phyloP scores from a whole-genome alignment of 2,797 vertebrate genomes.

The Cossypha niveicapilla region DNA sequence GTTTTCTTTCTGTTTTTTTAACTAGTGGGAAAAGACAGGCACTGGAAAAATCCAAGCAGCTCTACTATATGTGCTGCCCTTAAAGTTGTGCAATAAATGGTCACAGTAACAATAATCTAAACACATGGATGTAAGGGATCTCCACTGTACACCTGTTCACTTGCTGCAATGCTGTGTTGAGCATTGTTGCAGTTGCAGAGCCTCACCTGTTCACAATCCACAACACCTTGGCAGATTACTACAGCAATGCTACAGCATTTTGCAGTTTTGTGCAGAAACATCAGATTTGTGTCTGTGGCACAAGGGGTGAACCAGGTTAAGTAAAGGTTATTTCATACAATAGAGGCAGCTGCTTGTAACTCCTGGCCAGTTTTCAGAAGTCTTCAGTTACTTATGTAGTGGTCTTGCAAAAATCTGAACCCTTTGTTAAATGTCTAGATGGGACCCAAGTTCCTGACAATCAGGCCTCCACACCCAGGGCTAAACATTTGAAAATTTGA shows the following conservation, averaged over 20 bases:
- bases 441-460: neutral
- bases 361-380: neutral
- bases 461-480: neutral
- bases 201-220: neutral
- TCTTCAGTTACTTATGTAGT: neutral
- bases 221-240: neutral
- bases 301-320: neutral
- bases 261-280: neutral
- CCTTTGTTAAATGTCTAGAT: neutral
- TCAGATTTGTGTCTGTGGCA: neutral
- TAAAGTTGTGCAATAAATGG: neutral
- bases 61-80: neutral
- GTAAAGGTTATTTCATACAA: neutral
- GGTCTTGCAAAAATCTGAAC: neutral
- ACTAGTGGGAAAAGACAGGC: neutral
- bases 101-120: neutral
- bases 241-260: neutral
- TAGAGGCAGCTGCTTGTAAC: neutral
- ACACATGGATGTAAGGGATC: neutral
- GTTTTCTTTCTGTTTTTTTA: fast-evolving
- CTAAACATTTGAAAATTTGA: neutral
- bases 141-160: neutral
- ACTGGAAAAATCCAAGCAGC: neutral
- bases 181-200: neutral
- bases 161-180: neutral